Conservation (phyloP, 1,140 invertebrate genomes). For the Laupala kohalensis region DNA sequence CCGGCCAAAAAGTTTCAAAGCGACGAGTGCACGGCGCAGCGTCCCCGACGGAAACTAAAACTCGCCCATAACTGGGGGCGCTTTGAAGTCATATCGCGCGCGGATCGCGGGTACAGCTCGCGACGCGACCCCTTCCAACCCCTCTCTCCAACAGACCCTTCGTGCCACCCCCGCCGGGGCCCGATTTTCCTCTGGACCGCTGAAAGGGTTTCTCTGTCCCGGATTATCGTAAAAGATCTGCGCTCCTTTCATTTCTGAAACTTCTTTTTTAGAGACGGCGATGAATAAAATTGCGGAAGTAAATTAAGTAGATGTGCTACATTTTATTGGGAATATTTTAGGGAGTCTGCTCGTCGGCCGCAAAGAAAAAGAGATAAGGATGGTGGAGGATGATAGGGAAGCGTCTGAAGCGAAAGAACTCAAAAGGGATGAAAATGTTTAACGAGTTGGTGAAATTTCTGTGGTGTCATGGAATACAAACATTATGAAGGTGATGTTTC, state of each 20-base stretch:
- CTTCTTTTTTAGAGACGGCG: neutral
- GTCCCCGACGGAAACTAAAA: neutral
- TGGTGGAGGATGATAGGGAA: too few relatives aligned
- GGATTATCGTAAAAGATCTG: neutral
- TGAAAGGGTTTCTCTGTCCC: neutral
- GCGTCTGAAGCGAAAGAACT: too few relatives aligned
- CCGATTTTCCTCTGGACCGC: neutral
- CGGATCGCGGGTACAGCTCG: neutral
- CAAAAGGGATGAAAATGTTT: too few relatives aligned
- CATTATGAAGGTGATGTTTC: too few relatives aligned
- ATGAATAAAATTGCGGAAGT: neutral
- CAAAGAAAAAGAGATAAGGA: too few relatives aligned
- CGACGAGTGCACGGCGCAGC: neutral
- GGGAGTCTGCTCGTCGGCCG: too few relatives aligned
- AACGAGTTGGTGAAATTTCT: too few relatives aligned
- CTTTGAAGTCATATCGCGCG: neutral
- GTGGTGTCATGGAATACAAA: too few relatives aligned
- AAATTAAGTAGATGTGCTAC: neutral
- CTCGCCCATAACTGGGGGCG: neutral
- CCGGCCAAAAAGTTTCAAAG: neutral
- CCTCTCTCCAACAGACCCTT: too few relatives aligned
- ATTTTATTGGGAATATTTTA: neutral
- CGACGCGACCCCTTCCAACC: neutral
- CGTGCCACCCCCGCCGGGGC: too few relatives aligned
- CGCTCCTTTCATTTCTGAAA: neutral